Conservation (phyloP, 2,113 vertebrate species). For the Syrrhaptes paradoxus region DNA sequence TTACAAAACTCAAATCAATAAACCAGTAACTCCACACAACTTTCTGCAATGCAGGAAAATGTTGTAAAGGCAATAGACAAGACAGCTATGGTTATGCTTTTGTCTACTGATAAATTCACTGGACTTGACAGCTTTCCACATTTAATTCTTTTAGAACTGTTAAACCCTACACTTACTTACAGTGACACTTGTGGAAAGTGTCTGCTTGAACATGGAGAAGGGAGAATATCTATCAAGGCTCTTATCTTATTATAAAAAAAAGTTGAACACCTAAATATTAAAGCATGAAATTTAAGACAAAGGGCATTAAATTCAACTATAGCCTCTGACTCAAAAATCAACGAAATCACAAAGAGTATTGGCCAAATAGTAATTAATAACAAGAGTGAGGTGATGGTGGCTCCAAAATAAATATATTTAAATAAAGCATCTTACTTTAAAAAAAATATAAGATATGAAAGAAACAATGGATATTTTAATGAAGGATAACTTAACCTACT, state of each 20-base stretch:
- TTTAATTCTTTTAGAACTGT: background rate
- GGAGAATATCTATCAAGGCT: background rate
- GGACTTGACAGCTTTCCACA: background rate
- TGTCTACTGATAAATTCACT: background rate
- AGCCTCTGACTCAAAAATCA: background rate
- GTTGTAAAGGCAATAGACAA: background rate
- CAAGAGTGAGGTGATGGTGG: background rate
- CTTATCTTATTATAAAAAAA: background rate
- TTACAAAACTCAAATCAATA: background rate
- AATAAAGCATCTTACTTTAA: background rate
- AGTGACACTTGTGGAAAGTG: background rate
- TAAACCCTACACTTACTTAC: rapidly evolving
- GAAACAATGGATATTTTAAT: background rate
- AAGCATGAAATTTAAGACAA: background rate
- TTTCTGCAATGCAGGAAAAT: background rate
- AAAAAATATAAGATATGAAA: background rate
- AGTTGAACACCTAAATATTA: background rate
- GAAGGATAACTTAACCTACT: background rate
- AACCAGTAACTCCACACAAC: background rate
- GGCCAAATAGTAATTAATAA: background rate
- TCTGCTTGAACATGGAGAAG: background rate
- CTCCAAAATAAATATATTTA: background rate
- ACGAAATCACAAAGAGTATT: background rate
- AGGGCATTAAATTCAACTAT: background rate
- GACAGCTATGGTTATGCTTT: background rate